Conservation (phyloP, 2,797 vertebrate species). For the Prunella strophiata region DNA sequence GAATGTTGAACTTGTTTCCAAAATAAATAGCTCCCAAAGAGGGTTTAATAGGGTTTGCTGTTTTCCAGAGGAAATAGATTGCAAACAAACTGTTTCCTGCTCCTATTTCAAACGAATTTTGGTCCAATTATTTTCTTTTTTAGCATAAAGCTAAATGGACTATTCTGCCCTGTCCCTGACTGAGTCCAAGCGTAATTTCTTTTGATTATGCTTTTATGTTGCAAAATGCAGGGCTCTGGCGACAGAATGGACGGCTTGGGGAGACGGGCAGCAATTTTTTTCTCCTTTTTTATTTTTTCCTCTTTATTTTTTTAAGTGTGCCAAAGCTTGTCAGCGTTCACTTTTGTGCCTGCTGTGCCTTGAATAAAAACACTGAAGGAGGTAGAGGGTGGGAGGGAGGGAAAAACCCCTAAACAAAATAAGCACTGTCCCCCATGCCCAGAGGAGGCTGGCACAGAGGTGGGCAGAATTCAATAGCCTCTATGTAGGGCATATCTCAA, state of each 20-base stretch:
- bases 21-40: conserved; percentile 80
- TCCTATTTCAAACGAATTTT: conserved; percentile 82
- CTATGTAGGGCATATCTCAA: conserved; percentile 21
- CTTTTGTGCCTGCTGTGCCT: conserved; percentile 71
- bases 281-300: neutral
- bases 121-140: conserved; percentile 83
- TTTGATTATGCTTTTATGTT: conserved; percentile 83
- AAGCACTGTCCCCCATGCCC: conserved; percentile 55
- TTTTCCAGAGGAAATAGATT: conserved; percentile 79
- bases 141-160: conserved; percentile 83
- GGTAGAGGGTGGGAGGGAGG: neutral
- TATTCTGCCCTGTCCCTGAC: conserved; percentile 79
- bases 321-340: conserved; percentile 73
- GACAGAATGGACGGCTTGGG: conserved; percentile 78
- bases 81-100: conserved; percentile 81
- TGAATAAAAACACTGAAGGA: conserved; percentile 73
- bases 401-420: conserved; percentile 58
- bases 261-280: conserved; percentile 77
- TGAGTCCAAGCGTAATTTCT: conserved; percentile 79
- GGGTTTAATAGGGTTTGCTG: conserved; percentile 75
- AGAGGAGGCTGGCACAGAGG: conserved; percentile 50
- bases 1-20: conserved; percentile 76
- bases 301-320: conserved; percentile 53
- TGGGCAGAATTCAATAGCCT: conserved; percentile 17
- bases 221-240: conserved; percentile 70